phyloP scores from a whole-genome alignment of 2,113 vertebrate species.

The Calidris pugnax region DNA sequence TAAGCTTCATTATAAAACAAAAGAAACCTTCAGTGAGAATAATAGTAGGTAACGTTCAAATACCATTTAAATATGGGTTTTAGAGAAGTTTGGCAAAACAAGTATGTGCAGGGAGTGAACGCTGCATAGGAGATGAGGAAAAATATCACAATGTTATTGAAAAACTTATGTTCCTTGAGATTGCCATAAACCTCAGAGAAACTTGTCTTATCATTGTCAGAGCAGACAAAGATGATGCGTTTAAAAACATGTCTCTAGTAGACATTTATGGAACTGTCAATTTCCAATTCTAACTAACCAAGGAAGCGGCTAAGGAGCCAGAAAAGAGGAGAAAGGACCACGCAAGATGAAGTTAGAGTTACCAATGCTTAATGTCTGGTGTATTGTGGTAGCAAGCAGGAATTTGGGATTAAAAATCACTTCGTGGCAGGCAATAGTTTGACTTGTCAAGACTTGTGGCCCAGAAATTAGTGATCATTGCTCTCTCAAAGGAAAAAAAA shows the following conservation, averaged over 20 bases:
- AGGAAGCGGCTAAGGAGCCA: not conserved
- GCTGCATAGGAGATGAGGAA: not conserved
- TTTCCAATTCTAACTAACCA: not conserved
- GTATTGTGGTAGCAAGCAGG: not conserved
- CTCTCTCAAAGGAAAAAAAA: not conserved
- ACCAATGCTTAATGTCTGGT: not conserved
- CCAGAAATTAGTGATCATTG: not conserved
- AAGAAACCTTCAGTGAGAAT: not conserved
- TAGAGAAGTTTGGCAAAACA: not conserved
- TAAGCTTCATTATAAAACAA: not conserved
- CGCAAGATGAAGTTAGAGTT: not conserved
- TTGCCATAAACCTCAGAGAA: not conserved
- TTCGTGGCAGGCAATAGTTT: not conserved
- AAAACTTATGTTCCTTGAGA: not conserved
- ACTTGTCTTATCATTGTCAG: not conserved
- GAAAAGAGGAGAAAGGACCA: not conserved
- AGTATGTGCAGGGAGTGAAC: rapidly evolving
- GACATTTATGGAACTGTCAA: not conserved
- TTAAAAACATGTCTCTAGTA: not conserved
- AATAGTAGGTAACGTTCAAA: not conserved
- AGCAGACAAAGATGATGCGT: not conserved
- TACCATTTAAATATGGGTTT: not conserved
- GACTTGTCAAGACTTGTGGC: not conserved
- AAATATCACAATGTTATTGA: not conserved
- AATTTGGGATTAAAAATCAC: not conserved